A percentile compares a stretch with the other conserved stretches of the same genome.
phyloP scores from a whole-genome alignment of 2,797 vertebrate genomes.

The Mus spretus region DNA sequence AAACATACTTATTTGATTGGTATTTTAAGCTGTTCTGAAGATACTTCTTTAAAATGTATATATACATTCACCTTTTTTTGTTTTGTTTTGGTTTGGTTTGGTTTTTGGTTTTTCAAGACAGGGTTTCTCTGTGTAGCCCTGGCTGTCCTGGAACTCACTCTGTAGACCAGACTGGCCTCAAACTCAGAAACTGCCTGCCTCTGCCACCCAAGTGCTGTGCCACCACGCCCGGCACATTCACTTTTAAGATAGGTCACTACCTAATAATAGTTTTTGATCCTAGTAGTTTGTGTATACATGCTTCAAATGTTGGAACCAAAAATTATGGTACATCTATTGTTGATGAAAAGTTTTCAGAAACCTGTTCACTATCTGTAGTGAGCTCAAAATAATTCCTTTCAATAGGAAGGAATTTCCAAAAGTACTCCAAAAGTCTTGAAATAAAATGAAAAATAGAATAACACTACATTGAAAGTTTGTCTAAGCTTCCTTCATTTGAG shows the following conservation, averaged over 20 bases:
- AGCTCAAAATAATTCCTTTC: slow-evolving; percentile 62
- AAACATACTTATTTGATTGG: not conserved
- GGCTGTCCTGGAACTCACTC: no score
- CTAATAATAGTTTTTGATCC: slow-evolving; percentile 65
- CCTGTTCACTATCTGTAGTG: slow-evolving; percentile 63
- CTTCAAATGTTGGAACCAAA: not conserved
- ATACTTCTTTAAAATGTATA: not conserved
- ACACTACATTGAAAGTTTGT: slow-evolving; percentile 69
- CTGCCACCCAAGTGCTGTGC: no score
- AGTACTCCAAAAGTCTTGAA: slow-evolving; percentile 59
- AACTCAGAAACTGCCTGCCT: no score
- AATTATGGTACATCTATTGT: slow-evolving; percentile 62
- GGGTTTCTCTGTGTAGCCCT: no score
- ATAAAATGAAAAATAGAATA: slow-evolving; percentile 72
- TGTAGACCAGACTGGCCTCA: no score
- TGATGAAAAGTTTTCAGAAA: slow-evolving; percentile 56
- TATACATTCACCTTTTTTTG: not conserved
- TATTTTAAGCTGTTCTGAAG: not conserved
- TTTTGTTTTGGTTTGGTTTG: not conserved
- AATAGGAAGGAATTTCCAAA: slow-evolving; percentile 70
- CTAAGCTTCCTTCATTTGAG: slow-evolving; percentile 67
- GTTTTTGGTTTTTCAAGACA: no score
- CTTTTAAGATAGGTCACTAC: not conserved
- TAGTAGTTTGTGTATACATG: slow-evolving; percentile 76
- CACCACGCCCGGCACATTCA: not conserved